These are phyloP conservation scores for Latrodectus geometricus DNA, from an alignment of 1,140 invertebrate genomes.

Conservation along the genomic window DNA sequence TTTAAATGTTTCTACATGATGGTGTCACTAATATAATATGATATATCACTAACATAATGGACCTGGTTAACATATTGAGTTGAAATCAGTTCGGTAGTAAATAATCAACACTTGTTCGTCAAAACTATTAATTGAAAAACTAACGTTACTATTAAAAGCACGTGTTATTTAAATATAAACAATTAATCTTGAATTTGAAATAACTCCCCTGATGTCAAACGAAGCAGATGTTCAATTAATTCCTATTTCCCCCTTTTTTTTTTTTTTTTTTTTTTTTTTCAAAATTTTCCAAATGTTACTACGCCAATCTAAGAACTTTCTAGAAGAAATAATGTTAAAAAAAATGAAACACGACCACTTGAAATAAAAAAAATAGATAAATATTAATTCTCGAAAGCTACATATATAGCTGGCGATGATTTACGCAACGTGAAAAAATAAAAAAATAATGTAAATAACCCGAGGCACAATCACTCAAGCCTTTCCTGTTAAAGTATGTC, in stretches of 20 bases:
- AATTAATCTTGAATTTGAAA: too few relatives aligned
- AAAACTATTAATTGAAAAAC: too few relatives aligned
- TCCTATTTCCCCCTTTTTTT: not conserved
- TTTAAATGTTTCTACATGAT: too few relatives aligned
- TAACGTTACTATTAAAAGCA: too few relatives aligned
- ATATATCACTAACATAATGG: too few relatives aligned
- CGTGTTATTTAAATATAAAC: too few relatives aligned
- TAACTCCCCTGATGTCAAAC: not conserved
- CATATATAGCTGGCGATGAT: not conserved
- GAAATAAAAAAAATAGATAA: not conserved
- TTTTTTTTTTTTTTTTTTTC: too few relatives aligned
- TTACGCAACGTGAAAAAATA: not conserved
- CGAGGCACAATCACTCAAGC: not conserved
- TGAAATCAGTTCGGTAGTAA: too few relatives aligned
- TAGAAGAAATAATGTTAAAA: not conserved
- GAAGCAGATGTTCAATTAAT: not conserved
- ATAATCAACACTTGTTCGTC: too few relatives aligned
- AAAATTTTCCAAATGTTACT: not conserved
- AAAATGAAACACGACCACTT: not conserved
- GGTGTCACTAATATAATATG: too few relatives aligned
- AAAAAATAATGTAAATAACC: slow-evolving; percentile 19
- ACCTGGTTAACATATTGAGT: too few relatives aligned
- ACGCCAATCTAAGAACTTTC: not conserved
- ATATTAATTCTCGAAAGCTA: not conserved
- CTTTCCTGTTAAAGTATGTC: slow-evolving; percentile 10